Conservation (phyloP, 2,888 invertebrate species). For the Machimus rusticus region DNA sequence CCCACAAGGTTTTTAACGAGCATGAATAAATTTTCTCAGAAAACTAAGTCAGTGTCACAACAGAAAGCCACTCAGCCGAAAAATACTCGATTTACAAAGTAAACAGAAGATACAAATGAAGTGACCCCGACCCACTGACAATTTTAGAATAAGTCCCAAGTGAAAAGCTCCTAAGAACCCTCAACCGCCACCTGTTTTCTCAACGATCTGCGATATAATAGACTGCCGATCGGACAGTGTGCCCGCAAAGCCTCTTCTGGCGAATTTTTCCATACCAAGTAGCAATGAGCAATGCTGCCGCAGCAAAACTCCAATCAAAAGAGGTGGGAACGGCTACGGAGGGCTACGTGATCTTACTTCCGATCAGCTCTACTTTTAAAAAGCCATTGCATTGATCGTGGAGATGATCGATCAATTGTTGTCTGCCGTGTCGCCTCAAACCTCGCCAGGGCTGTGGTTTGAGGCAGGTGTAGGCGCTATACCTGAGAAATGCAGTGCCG, state of each 20-base stretch:
- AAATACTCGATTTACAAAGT: neutral
- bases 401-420: neutral
- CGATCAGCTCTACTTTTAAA: neutral
- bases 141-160: neutral
- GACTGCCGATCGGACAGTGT: neutral
- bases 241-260: neutral
- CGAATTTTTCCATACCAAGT: neutral
- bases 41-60: neutral
- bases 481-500: neutral
- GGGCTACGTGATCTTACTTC: neutral
- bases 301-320: neutral
- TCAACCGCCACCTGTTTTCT: neutral
- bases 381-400: neutral
- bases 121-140: neutral
- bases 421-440: neutral
- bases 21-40: neutral
- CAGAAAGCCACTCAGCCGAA: neutral
- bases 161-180: neutral
- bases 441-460: neutral
- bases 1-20: neutral
- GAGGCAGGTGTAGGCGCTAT: neutral
- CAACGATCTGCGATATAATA: neutral
- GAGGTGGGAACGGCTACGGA: neutral
- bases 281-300: neutral
- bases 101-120: conserved; percentile 16